Percentiles rank a stretch among this genome's conserved stretches.
Conservation (phyloP, 1,140 invertebrate species). For the Hypsibius dujardini region DNA sequence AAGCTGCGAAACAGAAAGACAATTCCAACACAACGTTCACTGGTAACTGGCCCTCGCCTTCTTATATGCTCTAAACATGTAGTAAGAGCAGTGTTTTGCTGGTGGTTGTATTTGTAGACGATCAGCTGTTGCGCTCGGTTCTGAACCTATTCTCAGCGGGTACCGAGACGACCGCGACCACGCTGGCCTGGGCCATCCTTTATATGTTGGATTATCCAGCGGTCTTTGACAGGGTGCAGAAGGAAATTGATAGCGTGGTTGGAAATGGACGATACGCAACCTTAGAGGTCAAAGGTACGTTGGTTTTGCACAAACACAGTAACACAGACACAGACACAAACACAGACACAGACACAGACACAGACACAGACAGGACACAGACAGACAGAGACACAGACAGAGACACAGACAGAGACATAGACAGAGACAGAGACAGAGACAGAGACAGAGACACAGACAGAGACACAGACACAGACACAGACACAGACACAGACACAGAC, state of each 20-base stretch:
- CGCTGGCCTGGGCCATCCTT: not conserved
- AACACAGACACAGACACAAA: too few species aligned
- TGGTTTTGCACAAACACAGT: too few species aligned
- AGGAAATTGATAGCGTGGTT: not conserved
- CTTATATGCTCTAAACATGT: not conserved
- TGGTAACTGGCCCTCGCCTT: too few species aligned
- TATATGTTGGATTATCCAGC: not conserved
- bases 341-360: too few species aligned
- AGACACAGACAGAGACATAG: too few species aligned
- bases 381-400: too few species aligned
- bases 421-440: too few species aligned
- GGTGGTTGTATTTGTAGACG: not conserved
- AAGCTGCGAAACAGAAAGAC: not conserved
- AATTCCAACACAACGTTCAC: not conserved
- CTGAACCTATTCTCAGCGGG: not conserved
- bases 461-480: too few species aligned
- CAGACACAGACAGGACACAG: too few species aligned
- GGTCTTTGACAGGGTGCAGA: not conserved
- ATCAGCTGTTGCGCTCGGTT: not conserved
- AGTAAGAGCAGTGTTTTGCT: not conserved
- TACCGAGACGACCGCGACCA: not conserved
- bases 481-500: too few species aligned
- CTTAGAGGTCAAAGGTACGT: conserved; percentile 2
- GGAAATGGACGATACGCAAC: not conserved
- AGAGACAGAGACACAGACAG: too few species aligned